Evolutionary conservation across 2,888 invertebrate species (phyloP), one percentile per base, ranked within the genome.

Genomic region (Andrena marginata): DNA sequence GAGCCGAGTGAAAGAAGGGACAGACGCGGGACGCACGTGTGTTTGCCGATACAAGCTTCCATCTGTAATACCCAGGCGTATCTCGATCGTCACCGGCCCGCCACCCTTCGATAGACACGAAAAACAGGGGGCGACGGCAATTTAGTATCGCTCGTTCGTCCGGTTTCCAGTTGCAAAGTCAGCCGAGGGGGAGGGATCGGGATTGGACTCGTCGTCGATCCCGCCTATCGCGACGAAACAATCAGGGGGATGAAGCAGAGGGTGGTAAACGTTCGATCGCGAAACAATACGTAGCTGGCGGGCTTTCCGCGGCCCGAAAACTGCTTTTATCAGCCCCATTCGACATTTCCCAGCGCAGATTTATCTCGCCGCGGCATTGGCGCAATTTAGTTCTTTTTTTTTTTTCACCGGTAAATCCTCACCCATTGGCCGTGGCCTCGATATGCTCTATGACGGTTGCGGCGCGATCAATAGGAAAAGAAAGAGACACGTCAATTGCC

Each of bases 291-390:
- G 75, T 62, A 73, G 48, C 70, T n/a, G 67, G 60, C 31, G 69
- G 71, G 68, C 68, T 84, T 77, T 65, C 69, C 65, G 63, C 75
- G 59, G 67, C 48, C 71, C 73, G 63, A 77, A 74, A 79, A 79
- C 85, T 84, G 88, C 88, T 88, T 88, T 88, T 88, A 88, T 88
- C 87, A 85, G 82, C 75, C 75, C 75, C 75, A 68, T 72, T 80
- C 72, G 85, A 76, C 85, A 82, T 82, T 79, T 82, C 82, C 71
- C 76, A 63, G 62, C 73, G 69, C 69, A 77, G 88, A 88, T 88
- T 88, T 88, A 88, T 88, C 86, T 88, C 71, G 69, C 63, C 73
- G 73, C 20, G 49, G 60, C 67, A 73, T 60, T 76, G 70, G 59
- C 48, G 65, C 86, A 85, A 88, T 88, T 88, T 88, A 82, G 86